Evolutionary conservation across 1,140 invertebrate genomes (phyloP), one percentile per base, ranked within the genome.

Genomic region (Meloidogyne exigua): DNA sequence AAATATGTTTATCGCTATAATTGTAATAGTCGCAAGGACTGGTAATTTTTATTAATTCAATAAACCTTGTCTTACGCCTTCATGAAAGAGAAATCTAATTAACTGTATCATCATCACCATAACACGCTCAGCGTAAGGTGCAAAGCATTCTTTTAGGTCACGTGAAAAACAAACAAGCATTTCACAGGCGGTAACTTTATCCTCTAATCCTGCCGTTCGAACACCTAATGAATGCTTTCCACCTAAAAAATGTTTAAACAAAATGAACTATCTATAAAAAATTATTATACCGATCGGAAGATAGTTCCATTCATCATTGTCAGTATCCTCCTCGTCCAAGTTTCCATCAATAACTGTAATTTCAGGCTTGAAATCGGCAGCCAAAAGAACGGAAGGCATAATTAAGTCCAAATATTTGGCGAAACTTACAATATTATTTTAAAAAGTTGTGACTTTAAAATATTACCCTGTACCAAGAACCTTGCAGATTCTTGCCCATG

Each of bases 141-240:
- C 93, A 88, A 99, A 99, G 2, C 92, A 94, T n/a, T 44, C 32
- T 88, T 98, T 98, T 25, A 99, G 89, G 89, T 99, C 96, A 28
- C 94, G 91, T 0, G 96, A 96, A 88, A 98, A 99, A 88, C 96
- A 98, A 11, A 98, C 95, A 11, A 99, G 89, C 96, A 99, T 99
- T 88, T 97, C 95, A 88, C 96, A 99, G 0, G 97, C 97, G 1
- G 95, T 96, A 0, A 95, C 95, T 88, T 99, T 99, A 84, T 99
- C 96, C 89, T 99, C 97, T 73, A 99, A 90, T 79, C 95, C 93
- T 39, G 90, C 88, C 39, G 91, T 91, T 68, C 89, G 85, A 49
- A 91, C 90, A 25, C 90, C 91, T 83, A 91, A 89, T 76, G 87
- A 90, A 86, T 90, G 90, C 84, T 73, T 73, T 12, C 32, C 72